A percentile compares a stretch with the other conserved stretches of the same genome.
Evolutionary conservation across 2,888 invertebrate species (phyloP).

Genomic region (Protodeltote pygarga): DNA sequence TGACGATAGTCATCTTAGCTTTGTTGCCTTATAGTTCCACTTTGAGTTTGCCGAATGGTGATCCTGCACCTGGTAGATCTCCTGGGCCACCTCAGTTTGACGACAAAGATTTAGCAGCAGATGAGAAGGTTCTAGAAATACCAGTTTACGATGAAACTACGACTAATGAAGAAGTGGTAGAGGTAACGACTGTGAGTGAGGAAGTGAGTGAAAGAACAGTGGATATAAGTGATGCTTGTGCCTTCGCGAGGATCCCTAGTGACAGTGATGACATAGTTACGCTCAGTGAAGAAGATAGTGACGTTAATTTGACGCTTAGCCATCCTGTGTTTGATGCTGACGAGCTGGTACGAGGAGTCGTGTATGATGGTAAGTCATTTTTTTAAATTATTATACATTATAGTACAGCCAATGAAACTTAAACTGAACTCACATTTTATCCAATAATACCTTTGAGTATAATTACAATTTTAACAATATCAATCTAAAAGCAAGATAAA

Average conservation of each 20-base stretch:
- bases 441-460: neutral
- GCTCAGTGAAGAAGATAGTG: slow-evolving; percentile 73
- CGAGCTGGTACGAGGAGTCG: slow-evolving; percentile 82
- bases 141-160: slow-evolving; percentile 53
- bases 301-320: slow-evolving; percentile 81
- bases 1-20: slow-evolving; percentile 67
- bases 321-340: slow-evolving; percentile 84
- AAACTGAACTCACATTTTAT: neutral
- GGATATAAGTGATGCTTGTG: slow-evolving; percentile 74
- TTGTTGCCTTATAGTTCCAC: slow-evolving; percentile 78
- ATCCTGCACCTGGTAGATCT: slow-evolving; percentile 89
- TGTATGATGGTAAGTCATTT: slow-evolving; percentile 84
- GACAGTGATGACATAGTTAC: slow-evolving; percentile 79
- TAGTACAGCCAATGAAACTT: neutral
- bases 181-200: slow-evolving; percentile 62
- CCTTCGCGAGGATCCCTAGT: slow-evolving; percentile 76
- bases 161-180: slow-evolving; percentile 62
- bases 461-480: too few relatives aligned
- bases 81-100: slow-evolving; percentile 85
- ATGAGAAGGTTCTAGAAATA: slow-evolving; percentile 39
- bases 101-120: slow-evolving; percentile 33
- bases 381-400: neutral
- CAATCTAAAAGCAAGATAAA: too few relatives aligned
- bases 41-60: slow-evolving; percentile 83
- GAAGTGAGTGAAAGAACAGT: slow-evolving; percentile 54